These are phyloP conservation scores for Sturnira hondurensis DNA, from an alignment of 2,113 vertebrate species.

Conservation along the genomic window DNA sequence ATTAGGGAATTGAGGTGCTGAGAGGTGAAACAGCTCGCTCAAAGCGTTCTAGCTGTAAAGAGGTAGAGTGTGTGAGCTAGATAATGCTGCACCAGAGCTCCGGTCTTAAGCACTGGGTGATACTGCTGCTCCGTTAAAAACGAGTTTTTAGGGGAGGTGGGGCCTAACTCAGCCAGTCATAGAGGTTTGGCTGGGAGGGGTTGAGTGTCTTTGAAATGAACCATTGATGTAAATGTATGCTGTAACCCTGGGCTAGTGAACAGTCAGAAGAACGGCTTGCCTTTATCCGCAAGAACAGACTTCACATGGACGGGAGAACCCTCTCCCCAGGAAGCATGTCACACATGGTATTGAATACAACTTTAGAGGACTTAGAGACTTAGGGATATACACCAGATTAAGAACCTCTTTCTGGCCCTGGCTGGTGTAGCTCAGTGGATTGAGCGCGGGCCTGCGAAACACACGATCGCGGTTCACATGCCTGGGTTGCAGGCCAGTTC, in stretches of 20 bases:
- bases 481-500: too few species aligned
- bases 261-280: not conserved
- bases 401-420: not conserved
- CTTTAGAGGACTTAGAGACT: not conserved
- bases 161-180: not conserved
- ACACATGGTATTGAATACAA: not conserved
- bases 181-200: not conserved
- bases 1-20: not conserved
- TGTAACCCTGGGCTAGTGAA: not conserved
- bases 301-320: not conserved
- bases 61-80: not conserved
- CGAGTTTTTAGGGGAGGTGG: not conserved
- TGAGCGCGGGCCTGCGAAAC: too few species aligned
- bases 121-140: not conserved
- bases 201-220: not conserved
- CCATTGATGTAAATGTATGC: not conserved
- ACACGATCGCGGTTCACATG: too few species aligned
- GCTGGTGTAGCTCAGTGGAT: too few species aligned
- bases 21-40: not conserved
- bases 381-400: not conserved
- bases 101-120: not conserved
- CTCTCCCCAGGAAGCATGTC: not conserved
- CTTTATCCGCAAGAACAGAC: not conserved
- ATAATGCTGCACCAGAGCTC: accelerated
- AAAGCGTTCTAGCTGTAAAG: not conserved